These are phyloP conservation scores for Epizoanthus illoricatus DNA, from an alignment of 92 coral and sea anemone genomes.

Conservation along the genomic window DNA sequence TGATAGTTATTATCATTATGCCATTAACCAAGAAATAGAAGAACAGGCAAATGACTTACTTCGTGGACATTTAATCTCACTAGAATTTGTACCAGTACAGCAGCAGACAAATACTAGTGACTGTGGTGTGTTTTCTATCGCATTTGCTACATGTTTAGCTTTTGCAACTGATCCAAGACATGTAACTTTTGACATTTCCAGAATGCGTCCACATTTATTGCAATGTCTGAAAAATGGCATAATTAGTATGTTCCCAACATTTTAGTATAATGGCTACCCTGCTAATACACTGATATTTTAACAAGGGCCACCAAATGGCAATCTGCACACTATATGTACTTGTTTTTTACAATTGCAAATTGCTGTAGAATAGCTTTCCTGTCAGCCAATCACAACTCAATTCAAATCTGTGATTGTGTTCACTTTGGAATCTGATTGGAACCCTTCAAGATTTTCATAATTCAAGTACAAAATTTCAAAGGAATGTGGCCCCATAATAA, in stretches of 20 bases:
- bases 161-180: conserved; percentile 41
- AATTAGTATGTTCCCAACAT: conserved; percentile 38
- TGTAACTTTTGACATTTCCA: conserved; percentile 45
- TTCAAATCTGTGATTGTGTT: no score
- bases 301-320: no score
- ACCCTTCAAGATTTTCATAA: no score
- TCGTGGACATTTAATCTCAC: conserved; percentile 31
- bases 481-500: no score
- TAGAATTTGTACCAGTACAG: conserved; percentile 56
- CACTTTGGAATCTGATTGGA: no score
- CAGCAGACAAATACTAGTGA: conserved; percentile 67
- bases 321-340: no score
- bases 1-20: conserved; percentile 64
- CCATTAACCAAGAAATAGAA: conserved; percentile 54
- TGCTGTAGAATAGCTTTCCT: no score
- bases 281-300: no score
- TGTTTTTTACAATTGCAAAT: no score
- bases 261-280: not conserved
- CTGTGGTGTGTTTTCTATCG: conserved; percentile 71
- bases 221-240: conserved; percentile 50
- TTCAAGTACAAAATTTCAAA: no score
- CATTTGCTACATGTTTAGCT: conserved; percentile 64
- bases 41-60: conserved; percentile 55
- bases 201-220: conserved; percentile 69
- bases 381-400: no score